These are phyloP conservation scores for human (Homo sapiens) DNA, from an alignment of 2,113 vertebrate genomes.

Conservation along the genomic window GRCh38 chr17:81259501-81260000, in stretches of 20 bases:
- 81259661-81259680: not conserved
- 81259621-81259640: no score
- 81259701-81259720: not conserved
- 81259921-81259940: not conserved
- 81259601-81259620: not conserved
- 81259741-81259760: constrained; percentile 47
- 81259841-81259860: constrained; percentile 68
- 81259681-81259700: constrained; percentile 59
- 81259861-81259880: constrained; percentile 45
- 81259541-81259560: not conserved
- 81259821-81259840: constrained; percentile 53
- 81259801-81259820: constrained; percentile 58
- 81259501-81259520: not conserved
- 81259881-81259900: constrained; percentile 52
- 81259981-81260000: not conserved
- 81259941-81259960: not conserved
- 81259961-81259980: not conserved
- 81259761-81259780: constrained; percentile 58
- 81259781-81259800: constrained; percentile 47
- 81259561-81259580: not conserved
- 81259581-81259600: not conserved
- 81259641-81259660: not conserved
- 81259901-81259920: not conserved
- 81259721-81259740: not conserved
- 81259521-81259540: not conserved